Percentiles rank a stretch among this genome's conserved stretches.
Conservation (phyloP, 2,113 vertebrate species). For the Heterocephalus glaber region DNA sequence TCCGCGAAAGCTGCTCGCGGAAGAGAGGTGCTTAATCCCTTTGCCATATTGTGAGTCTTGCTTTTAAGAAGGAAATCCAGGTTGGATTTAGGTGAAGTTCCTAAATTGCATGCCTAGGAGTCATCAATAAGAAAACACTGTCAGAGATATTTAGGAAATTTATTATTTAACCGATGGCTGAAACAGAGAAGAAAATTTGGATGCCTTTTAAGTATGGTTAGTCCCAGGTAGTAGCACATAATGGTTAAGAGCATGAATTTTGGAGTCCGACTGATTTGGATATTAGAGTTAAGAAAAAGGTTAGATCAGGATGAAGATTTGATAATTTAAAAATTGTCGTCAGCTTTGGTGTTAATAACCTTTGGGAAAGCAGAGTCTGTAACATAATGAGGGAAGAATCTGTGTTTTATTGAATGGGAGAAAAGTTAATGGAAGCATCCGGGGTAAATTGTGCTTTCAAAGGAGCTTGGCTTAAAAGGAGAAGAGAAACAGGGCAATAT, state of each 20-base stretch:
- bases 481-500: not conserved
- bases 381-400: not conserved
- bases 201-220: not conserved
- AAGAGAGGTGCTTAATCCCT: not conserved
- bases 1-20: not conserved
- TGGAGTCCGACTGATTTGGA: not conserved
- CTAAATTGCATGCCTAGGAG: not conserved
- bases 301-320: constrained; percentile 23
- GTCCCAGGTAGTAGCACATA: not conserved
- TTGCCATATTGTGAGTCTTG: not conserved
- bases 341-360: not conserved
- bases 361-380: constrained; percentile 20
- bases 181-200: constrained; percentile 5
- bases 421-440: not conserved
- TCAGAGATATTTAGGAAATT: constrained; percentile 11
- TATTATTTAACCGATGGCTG: not conserved
- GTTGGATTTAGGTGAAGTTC: not conserved
- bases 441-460: constrained; percentile 7
- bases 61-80: not conserved
- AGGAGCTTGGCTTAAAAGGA: not conserved
- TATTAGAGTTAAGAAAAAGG: not conserved
- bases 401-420: not conserved
- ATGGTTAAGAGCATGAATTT: not conserved
- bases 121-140: not conserved
- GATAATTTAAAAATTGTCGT: constrained; percentile 11